Conservation (phyloP, 2,113 vertebrate genomes). For the Arvicanthis niloticus region DNA sequence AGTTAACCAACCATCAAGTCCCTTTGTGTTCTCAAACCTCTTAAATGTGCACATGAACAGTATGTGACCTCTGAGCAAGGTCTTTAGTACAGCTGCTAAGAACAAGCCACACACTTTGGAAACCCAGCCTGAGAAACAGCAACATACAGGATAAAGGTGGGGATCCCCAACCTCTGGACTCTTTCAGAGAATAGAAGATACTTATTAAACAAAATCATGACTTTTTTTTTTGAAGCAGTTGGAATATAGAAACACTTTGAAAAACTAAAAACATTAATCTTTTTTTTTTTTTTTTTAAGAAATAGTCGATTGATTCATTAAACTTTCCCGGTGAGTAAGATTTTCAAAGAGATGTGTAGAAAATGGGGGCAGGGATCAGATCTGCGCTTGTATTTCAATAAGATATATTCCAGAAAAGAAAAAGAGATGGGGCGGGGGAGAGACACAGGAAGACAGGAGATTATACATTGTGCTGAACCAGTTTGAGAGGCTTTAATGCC, state of each 20-base stretch:
- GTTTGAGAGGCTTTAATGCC: not conserved
- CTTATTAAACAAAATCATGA: slow-evolving; percentile 11
- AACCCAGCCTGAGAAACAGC: not conserved
- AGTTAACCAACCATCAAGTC: not conserved
- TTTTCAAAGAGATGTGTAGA: not conserved
- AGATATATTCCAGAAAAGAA: not conserved
- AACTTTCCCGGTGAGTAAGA: slow-evolving; percentile 18
- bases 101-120: not conserved
- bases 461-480: not conserved
- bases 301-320: not conserved
- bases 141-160: not conserved
- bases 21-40: not conserved
- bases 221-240: not conserved
- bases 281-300: not conserved
- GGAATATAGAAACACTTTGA: slow-evolving; percentile 3
- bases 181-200: not conserved
- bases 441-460: not conserved
- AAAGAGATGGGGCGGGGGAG: not conserved
- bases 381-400: not conserved
- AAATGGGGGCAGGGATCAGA: not conserved
- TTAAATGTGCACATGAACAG: no score
- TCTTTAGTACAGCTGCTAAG: not conserved
- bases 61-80: no score
- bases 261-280: slow-evolving; percentile 48
- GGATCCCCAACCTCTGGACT: not conserved